These are phyloP conservation scores for Globodera rostochiensis DNA, from an alignment of 1,140 invertebrate species.

Conservation along the genomic window DNA sequence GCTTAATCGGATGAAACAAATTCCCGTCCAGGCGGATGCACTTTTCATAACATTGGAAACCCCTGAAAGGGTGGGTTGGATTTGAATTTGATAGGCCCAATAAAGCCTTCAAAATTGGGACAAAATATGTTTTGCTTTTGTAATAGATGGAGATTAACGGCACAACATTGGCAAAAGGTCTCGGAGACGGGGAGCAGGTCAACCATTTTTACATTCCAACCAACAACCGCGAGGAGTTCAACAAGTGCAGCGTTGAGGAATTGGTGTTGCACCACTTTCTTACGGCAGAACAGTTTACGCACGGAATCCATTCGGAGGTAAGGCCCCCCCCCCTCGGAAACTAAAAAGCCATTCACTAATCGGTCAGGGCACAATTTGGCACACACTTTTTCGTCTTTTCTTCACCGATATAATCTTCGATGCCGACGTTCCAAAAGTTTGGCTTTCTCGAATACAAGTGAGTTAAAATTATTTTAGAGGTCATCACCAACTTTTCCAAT, in stretches of 20 bases:
- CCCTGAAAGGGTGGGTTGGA: constrained; percentile 28
- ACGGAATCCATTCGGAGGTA: constrained; percentile 37
- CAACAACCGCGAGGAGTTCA: background rate
- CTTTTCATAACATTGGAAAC: constrained; percentile 15
- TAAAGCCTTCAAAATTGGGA: background rate
- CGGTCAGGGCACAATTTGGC: constrained; percentile 49
- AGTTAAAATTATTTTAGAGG: background rate
- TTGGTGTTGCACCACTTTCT: constrained; percentile 55
- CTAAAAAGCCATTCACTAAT: background rate
- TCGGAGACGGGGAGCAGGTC: constrained; percentile 49
- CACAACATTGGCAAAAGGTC: constrained; percentile 42
- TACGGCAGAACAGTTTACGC: constrained; percentile 36
- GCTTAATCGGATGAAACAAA: background rate
- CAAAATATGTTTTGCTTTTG: background rate
- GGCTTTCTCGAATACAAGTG: constrained; percentile 43
- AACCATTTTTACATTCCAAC: constrained; percentile 53
- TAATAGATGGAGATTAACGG: constrained; percentile 51
- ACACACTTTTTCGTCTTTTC: constrained; percentile 54
- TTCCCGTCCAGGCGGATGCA: background rate
- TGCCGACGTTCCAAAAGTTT: constrained; percentile 49
- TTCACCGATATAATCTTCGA: constrained; percentile 53
- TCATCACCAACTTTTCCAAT: background rate
- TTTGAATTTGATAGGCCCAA: background rate
- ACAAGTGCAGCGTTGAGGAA: constrained; percentile 5
- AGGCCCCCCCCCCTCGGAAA: background rate